Percentiles rank a stretch among this genome's conserved stretches.
Evolutionary conservation across 2,797 vertebrate species (phyloP).

Genomic region (Muraenolepis orangiensis): DNA sequence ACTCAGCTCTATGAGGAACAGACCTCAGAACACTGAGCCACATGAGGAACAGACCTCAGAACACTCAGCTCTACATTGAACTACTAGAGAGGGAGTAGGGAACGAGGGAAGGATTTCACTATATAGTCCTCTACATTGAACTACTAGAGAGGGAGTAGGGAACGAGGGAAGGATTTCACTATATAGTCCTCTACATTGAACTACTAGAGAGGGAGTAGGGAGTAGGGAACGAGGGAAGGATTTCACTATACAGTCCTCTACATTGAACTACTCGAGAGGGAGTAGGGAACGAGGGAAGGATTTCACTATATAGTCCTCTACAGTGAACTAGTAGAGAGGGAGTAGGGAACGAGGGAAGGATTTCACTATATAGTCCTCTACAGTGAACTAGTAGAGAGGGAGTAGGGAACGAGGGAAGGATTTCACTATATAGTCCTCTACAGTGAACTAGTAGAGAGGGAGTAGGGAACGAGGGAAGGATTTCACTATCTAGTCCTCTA

Average conservation of each 20-base stretch:
- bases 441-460: not conserved
- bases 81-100: not conserved
- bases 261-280: not conserved
- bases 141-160: not conserved
- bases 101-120: too few species aligned
- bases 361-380: not conserved
- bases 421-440: not conserved
- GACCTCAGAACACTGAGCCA: too few species aligned
- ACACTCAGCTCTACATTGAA: not conserved
- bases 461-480: too few species aligned
- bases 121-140: not conserved
- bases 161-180: too few species aligned
- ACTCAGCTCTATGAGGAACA: not conserved
- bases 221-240: too few species aligned
- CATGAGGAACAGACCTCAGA: not conserved
- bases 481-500: not conserved
- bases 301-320: not conserved
- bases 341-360: too few species aligned
- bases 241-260: not conserved
- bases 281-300: too few species aligned
- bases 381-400: not conserved
- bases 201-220: not conserved
- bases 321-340: not conserved
- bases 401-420: too few species aligned
- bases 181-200: not conserved